A percentile compares a stretch with the other conserved stretches of the same genome.
These are phyloP conservation scores for Oxytorus armatus DNA, from an alignment of 2,888 invertebrate species.

Conservation along the genomic window DNA sequence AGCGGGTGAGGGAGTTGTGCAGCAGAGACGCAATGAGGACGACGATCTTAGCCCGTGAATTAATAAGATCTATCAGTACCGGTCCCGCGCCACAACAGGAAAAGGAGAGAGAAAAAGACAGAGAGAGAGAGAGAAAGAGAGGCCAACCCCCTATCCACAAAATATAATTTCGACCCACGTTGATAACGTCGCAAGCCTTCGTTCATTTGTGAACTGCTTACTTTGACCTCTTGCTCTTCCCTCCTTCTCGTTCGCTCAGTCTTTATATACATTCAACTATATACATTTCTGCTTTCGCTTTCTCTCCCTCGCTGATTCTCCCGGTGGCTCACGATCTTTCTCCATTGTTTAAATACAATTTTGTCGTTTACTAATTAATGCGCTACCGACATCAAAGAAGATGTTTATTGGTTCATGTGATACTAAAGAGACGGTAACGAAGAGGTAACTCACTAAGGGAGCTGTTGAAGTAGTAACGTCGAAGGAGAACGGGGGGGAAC, in stretches of 20 bases:
- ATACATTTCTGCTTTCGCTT: slow-evolving; percentile 42
- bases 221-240: slow-evolving; percentile 72
- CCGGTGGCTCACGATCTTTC: slow-evolving; percentile 70
- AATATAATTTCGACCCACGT: slow-evolving; percentile 76
- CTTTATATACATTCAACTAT: background rate
- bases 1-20: background rate
- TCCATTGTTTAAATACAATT: slow-evolving; percentile 88
- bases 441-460: slow-evolving; percentile 83
- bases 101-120: background rate
- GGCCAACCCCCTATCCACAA: slow-evolving; percentile 62
- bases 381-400: slow-evolving; percentile 86
- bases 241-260: background rate
- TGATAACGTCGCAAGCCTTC: slow-evolving; percentile 73
- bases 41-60: slow-evolving; percentile 76
- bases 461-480: slow-evolving; percentile 79
- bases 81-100: slow-evolving; percentile 18
- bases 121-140: slow-evolving; percentile 22
- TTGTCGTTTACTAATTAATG: slow-evolving; percentile 88
- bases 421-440: slow-evolving; percentile 85
- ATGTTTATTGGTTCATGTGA: slow-evolving; percentile 86
- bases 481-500: slow-evolving; percentile 71
- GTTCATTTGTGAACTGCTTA: slow-evolving; percentile 79
- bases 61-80: slow-evolving; percentile 78
- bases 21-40: slow-evolving; percentile 65
- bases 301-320: slow-evolving; percentile 67